Evolutionary conservation across 2,113 vertebrate genomes (phyloP), one percentile per base, ranked within the genome.

Genomic region (Platycercus adscitus): DNA sequence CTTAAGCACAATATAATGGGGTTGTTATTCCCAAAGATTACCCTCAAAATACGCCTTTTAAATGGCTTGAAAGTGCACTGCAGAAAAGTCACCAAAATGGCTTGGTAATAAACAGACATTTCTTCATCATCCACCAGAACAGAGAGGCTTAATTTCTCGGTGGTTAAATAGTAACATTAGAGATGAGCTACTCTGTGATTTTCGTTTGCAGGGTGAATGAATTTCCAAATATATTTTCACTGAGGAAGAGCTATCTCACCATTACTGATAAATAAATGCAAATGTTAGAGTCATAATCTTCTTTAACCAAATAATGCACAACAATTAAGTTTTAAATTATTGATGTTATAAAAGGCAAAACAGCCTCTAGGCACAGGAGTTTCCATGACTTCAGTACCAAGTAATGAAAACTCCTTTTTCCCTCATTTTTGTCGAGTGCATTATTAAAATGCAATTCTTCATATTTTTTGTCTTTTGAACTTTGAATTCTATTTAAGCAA

Each of bases 241-340:
- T 35, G 55, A 92, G 88, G 49, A 93, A 93, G 72, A 86, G 37
- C 83, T 60, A 66, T 79, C 92, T 94, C 65, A 46, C 93, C 64
- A 73, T 93, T 90, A 85, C 70, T 82, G 86, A 92, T 82, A 93
- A 93, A 96, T 81, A 95, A 86, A 95, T 89, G 86, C 84, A 84
- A 93, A 89, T 86, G 79, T 84, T 92, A 66, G 89, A 96, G 91
- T 88, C 90, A 73, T 93, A 95, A 95, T 91, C 88, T 94, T 72
- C 95, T 88, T 93, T 78, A 91, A 82, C 87, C 93, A 96, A 96
- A 95, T 91, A 96, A 89, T 72, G 85, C 81, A 93, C 83, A 95
- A 86, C 91, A 93, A 95, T 96, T 95, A 95, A 93, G 71, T 80
- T 92, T 95, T 97, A 95, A 95, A 96, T 97, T 97, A 97, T 96